Percentiles rank a stretch among this genome's conserved stretches.
phyloP scores from a whole-genome alignment of 2,113 vertebrate species.

The Colinus virginianus region DNA sequence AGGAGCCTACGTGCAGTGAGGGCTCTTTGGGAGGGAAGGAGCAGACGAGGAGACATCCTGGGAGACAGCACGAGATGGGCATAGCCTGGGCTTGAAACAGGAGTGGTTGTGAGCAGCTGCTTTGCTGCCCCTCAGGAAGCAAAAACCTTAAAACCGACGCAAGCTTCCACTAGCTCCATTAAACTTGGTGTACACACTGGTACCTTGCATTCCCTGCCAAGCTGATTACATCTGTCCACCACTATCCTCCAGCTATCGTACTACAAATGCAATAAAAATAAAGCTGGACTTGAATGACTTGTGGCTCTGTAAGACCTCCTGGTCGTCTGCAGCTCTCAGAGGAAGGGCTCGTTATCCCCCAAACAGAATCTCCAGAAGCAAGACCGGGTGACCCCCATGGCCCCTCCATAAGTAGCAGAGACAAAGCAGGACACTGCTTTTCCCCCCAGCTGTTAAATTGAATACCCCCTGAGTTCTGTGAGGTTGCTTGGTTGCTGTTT shows the following conservation, averaged over 20 bases:
- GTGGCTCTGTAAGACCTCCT: background rate
- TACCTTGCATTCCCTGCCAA: background rate
- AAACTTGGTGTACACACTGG: fast-evolving
- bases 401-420: background rate
- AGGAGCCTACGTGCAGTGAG: background rate
- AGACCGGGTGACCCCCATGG: background rate
- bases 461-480: background rate
- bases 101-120: background rate
- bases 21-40: background rate
- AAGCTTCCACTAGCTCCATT: background rate
- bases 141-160: background rate
- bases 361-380: background rate
- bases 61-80: background rate
- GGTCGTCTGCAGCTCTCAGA: background rate
- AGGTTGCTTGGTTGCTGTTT: background rate
- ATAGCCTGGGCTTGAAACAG: fast-evolving
- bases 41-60: background rate
- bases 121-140: background rate
- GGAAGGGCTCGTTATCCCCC: background rate
- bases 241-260: background rate
- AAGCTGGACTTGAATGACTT: background rate
- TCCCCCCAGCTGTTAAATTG: background rate
- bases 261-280: background rate
- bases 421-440: background rate
- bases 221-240: background rate